A percentile compares a stretch with the other conserved stretches of the same genome.
Evolutionary conservation across 2,888 invertebrate genomes (phyloP).

Genomic region (Helobdella robusta): DNA sequence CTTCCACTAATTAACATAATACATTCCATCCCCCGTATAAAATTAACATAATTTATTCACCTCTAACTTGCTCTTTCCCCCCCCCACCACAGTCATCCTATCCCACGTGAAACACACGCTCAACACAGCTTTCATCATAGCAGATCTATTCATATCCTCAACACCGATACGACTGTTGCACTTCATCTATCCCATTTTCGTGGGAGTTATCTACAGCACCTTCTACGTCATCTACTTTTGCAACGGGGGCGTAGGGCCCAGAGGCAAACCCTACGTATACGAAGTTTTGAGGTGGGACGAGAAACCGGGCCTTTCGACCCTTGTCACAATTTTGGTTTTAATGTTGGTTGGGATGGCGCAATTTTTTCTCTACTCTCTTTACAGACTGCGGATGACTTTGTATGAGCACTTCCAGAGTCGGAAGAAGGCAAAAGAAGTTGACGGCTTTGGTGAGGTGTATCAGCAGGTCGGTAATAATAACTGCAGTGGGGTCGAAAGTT

Average conservation of each 20-base stretch:
- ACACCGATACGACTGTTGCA: slow-evolving; percentile 43
- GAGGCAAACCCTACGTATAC: slow-evolving; percentile 42
- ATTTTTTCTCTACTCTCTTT: no score
- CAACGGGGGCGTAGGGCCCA: slow-evolving; percentile 39
- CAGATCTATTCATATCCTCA: slow-evolving; percentile 40
- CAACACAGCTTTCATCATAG: slow-evolving; percentile 40
- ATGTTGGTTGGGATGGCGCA: no score
- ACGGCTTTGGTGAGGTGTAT: no score
- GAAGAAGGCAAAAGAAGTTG: no score
- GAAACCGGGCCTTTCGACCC: not conserved
- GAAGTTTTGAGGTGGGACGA: slow-evolving; percentile 43
- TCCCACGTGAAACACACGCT: slow-evolving; percentile 42
- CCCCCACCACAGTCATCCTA: slow-evolving; percentile 38
- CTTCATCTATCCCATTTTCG: slow-evolving; percentile 40
- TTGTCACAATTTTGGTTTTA: no score
- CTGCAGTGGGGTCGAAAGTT: no score
- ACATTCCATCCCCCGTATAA: not conserved
- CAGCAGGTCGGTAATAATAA: no score
- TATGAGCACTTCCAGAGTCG: no score
- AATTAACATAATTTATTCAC: not conserved
- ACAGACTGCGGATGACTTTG: no score
- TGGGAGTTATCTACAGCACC: slow-evolving; percentile 42
- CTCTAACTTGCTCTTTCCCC: no score
- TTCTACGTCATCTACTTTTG: slow-evolving; percentile 45
- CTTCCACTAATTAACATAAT: not conserved